These are phyloP conservation scores for Acheta domesticus DNA, from an alignment of 2,888 invertebrate genomes.

Conservation along the genomic window DNA sequence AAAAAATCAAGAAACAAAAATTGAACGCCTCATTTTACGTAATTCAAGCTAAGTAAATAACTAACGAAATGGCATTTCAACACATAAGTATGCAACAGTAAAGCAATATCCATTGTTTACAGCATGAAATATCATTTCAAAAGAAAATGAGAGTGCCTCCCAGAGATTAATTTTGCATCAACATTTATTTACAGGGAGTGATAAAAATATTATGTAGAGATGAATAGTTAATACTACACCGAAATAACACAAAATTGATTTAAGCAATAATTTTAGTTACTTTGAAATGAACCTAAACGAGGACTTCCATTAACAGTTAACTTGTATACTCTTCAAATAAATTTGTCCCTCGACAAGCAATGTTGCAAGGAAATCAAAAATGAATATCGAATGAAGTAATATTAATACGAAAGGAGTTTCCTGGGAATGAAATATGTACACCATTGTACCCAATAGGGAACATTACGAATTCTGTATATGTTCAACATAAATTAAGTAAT, in stretches of 20 bases:
- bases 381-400: not conserved
- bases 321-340: not conserved
- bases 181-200: no score
- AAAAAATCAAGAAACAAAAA: not conserved
- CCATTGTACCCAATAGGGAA: not conserved
- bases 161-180: no score
- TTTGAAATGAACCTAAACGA: not conserved
- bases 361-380: not conserved
- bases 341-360: not conserved
- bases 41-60: not conserved
- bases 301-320: not conserved
- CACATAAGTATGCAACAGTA: not conserved
- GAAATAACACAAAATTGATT: no score
- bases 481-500: not conserved
- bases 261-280: not conserved
- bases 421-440: not conserved
- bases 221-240: no score
- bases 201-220: no score
- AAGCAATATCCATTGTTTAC: no score
- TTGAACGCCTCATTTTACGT: not conserved
- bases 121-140: not conserved
- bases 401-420: not conserved
- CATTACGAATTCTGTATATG: not conserved
- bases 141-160: not conserved
- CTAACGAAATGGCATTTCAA: not conserved